These are phyloP conservation scores for Ostrea denselamellosa DNA, from an alignment of 1,140 invertebrate species.

Conservation along the genomic window DNA sequence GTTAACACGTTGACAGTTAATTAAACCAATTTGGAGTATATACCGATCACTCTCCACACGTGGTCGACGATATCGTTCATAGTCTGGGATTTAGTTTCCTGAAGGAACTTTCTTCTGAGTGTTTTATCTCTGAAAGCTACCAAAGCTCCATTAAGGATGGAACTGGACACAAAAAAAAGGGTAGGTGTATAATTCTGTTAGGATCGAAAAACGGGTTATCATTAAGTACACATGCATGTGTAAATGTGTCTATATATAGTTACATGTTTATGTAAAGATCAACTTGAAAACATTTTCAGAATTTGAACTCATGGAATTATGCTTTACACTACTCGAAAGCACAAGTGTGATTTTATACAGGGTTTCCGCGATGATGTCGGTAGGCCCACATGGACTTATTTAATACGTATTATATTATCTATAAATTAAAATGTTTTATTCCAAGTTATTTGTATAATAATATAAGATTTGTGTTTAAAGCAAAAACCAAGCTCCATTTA, in stretches of 20 bases:
- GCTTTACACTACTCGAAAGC: too few relatives aligned
- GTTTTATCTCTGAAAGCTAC: neutral
- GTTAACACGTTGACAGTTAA: conserved; percentile 27
- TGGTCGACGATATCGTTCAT: neutral
- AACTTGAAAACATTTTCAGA: too few relatives aligned
- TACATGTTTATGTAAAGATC: too few relatives aligned
- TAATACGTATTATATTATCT: too few relatives aligned
- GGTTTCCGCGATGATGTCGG: neutral
- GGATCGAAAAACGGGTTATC: too few relatives aligned
- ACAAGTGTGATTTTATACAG: too few relatives aligned
- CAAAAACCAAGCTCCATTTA: too few relatives aligned
- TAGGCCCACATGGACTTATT: too few relatives aligned
- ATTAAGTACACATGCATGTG: too few relatives aligned
- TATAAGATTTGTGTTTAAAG: neutral
- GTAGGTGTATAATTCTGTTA: neutral
- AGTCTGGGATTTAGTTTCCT: neutral
- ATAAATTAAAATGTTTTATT: neutral
- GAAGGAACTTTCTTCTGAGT: neutral
- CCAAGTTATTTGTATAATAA: neutral
- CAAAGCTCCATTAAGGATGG: too few relatives aligned
- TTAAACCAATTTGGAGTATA: neutral
- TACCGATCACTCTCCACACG: neutral
- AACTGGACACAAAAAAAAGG: conserved; percentile 30
- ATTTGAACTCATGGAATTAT: too few relatives aligned
- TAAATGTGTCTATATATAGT: too few relatives aligned